These are phyloP conservation scores for Microcebus ravelobensis DNA, from an alignment of 2,113 vertebrate species.

Conservation along the genomic window DNA sequence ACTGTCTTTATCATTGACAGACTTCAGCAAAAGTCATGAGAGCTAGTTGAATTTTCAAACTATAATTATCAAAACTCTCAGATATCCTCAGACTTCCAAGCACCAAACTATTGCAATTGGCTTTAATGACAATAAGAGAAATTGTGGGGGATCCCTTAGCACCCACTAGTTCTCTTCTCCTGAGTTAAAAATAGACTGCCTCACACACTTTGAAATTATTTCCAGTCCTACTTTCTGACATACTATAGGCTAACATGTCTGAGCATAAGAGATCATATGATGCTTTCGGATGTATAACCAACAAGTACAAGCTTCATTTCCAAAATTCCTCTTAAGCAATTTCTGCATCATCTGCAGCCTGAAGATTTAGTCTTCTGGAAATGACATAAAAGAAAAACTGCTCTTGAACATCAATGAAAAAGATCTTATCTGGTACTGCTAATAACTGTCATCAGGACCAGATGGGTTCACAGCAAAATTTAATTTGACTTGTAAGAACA, in stretches of 20 bases:
- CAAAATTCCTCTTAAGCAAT: background rate
- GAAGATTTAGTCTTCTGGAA: background rate
- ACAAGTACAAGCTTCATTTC: background rate
- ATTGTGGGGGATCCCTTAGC: too few relatives aligned
- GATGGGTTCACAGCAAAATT: background rate
- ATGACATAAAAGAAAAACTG: background rate
- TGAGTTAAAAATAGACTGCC: background rate
- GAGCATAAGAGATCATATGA: background rate
- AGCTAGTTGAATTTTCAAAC: background rate
- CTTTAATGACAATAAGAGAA: background rate
- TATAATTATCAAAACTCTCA: background rate
- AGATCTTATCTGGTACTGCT: background rate
- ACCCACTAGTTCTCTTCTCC: background rate
- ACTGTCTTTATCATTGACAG: background rate
- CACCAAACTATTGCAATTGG: background rate
- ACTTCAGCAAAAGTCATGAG: background rate
- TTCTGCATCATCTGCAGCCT: background rate
- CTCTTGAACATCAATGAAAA: background rate
- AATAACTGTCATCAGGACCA: background rate
- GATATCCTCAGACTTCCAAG: background rate
- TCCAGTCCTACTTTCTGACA: background rate
- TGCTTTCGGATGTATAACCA: background rate
- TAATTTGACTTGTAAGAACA: background rate
- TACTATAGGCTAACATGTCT: background rate
- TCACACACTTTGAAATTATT: background rate